Evolutionary conservation across 2,113 vertebrate genomes (phyloP), one percentile per base, ranked within the genome.

Genomic region (Scolopax mira): DNA sequence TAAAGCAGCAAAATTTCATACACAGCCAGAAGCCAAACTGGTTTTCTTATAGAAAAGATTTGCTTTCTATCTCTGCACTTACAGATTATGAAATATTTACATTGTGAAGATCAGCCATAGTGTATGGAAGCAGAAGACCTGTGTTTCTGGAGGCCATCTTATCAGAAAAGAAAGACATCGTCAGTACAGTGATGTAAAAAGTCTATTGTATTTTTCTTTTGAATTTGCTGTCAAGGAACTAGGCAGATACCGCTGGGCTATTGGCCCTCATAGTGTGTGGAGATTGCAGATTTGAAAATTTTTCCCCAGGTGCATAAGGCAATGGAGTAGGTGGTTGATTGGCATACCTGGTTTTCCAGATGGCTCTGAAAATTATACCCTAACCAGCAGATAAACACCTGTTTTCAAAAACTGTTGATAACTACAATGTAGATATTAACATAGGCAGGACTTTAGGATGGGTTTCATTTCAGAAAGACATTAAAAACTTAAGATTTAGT

Each of bases 1-100:
- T 64, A 95, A 95, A 96, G 81, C 66, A 96, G 87, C 48, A 90
- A 86, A 88, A 92, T 58, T 85, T 91, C 3, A 11, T 89, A 75
- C 35, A 9, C 41, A 82, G 70, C 54, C 69, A 58, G 5, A 58
- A 96, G 65, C 91, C 69, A 93, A 83, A 90, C 60, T 57, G 52
- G 35, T 86, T 81, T n/a, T n/a, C n/a, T n/a, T n/a, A n/a, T n/a
- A n/a, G 54, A 69, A 82, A 33, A 69, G 11, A 13, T 66, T 89
- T 84, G 33, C 44, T 87, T 87, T 93, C 39, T 80, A 12, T 86
- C 73, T 55, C 39, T 88, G 85, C 30, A 37, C 30, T 79, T 0
- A 0, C 77, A 55, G 88, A 80, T 88, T 49, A 46, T 24, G 21
- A 33, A 55, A 69, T 62, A 21, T 60, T 88, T 85, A 58, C 64